Percentiles rank a stretch among this genome's conserved stretches.
These are phyloP conservation scores for Caenorhabditis briggsae DNA, from an alignment of 1,140 invertebrate species.

Conservation along the genomic window DNA sequence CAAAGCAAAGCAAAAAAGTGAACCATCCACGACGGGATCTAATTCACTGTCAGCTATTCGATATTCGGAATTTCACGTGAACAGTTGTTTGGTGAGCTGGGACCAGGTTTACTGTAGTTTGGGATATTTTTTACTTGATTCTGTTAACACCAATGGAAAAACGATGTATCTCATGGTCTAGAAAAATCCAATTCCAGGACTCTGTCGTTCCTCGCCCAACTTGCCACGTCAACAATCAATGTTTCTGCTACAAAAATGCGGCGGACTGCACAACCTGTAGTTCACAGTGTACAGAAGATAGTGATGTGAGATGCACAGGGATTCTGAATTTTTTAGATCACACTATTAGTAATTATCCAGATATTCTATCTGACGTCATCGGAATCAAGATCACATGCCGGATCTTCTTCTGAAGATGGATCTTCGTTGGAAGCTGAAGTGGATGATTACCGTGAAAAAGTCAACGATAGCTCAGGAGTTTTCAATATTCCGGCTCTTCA, in stretches of 20 bases:
- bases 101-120: too few species aligned
- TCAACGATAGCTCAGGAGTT: not conserved
- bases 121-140: too few species aligned
- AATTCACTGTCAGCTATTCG: too few species aligned
- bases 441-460: not conserved
- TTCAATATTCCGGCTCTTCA: not conserved
- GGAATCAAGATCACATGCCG: not conserved
- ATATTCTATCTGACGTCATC: not conserved
- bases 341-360: not conserved
- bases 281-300: not conserved
- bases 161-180: too few species aligned
- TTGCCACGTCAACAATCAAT: not conserved
- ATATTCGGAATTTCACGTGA: too few species aligned
- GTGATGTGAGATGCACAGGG: not conserved
- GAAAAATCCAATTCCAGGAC: not conserved
- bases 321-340: not conserved
- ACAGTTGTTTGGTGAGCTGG: too few species aligned
- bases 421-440: not conserved
- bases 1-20: too few species aligned
- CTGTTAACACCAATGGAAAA: too few species aligned
- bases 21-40: too few species aligned
- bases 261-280: slow-evolving; percentile 11
- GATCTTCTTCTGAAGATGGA: slow-evolving; percentile 8
- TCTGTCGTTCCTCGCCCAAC: not conserved
- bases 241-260: not conserved